These are phyloP conservation scores for Ardeotis arabs DNA, from an alignment of 2,113 vertebrate genomes.

Conservation along the genomic window DNA sequence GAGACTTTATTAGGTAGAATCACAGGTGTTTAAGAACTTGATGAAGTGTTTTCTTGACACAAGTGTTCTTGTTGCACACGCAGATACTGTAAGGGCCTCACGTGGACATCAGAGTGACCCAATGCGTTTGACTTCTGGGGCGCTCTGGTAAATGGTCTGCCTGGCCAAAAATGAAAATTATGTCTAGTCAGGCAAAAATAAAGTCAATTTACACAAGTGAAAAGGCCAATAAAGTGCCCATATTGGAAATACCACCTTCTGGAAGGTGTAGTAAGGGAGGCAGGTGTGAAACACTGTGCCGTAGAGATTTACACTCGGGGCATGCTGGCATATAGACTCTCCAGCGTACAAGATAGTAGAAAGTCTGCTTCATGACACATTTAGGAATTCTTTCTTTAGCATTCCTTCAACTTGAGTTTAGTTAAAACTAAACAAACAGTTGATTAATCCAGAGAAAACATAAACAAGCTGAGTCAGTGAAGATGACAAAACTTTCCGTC, in stretches of 20 bases:
- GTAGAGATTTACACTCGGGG: background rate
- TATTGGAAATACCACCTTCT: background rate
- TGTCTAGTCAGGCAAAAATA: background rate
- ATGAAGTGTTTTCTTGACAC: background rate
- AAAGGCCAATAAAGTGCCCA: background rate
- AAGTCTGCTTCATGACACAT: background rate
- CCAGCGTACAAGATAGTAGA: fast-evolving
- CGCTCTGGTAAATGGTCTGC: background rate
- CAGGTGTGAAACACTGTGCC: background rate
- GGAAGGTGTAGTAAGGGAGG: background rate
- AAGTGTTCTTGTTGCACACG: background rate
- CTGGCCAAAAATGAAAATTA: background rate
- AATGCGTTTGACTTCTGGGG: background rate
- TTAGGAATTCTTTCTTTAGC: background rate
- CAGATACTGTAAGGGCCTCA: background rate
- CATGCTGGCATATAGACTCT: fast-evolving
- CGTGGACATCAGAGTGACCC: background rate
- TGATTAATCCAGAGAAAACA: background rate
- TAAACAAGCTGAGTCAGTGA: background rate
- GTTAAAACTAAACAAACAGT: background rate
- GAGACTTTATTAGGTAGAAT: slow-evolving; percentile 31
- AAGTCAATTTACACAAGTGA: background rate
- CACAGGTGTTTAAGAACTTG: slow-evolving; percentile 29
- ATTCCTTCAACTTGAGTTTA: background rate
- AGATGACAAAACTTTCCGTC: background rate